A percentile compares a stretch with the other conserved stretches of the same genome.
Conservation (phyloP, 2,113 vertebrate species). For the Leuciscus idus region DNA sequence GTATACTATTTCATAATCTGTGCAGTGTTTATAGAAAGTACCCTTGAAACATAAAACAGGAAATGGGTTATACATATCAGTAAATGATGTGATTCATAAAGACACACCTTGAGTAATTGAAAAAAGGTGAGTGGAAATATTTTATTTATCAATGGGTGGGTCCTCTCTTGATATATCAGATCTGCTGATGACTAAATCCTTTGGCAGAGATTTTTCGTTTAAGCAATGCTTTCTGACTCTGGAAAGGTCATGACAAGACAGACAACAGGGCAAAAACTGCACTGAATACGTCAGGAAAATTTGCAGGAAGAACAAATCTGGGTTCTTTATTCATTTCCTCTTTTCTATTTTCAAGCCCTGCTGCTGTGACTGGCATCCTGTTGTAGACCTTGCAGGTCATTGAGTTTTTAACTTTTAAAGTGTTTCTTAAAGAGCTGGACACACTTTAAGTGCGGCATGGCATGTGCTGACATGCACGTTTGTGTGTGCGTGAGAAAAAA, state of each 20-base stretch:
- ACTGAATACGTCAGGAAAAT: background rate
- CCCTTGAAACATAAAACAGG: background rate
- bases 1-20: background rate
- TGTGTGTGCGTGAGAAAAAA: slow-evolving; percentile 19
- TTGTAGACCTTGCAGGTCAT: background rate
- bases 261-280: background rate
- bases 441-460: background rate
- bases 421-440: background rate
- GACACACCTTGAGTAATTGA: slow-evolving; percentile 45
- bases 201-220: slow-evolving; percentile 2
- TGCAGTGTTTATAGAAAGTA: background rate
- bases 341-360: background rate
- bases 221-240: background rate
- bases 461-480: background rate
- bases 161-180: background rate
- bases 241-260: slow-evolving; percentile 9
- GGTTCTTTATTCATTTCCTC: background rate
- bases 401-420: background rate
- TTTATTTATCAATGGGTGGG: slow-evolving; percentile 21
- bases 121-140: background rate
- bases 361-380: slow-evolving; percentile 28
- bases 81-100: slow-evolving; percentile 31
- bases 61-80: background rate
- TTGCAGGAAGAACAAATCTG: slow-evolving; percentile 5
- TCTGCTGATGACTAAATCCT: background rate